Evolutionary conservation across 2,113 vertebrate species (phyloP).

Genomic region (Tichodroma muraria): DNA sequence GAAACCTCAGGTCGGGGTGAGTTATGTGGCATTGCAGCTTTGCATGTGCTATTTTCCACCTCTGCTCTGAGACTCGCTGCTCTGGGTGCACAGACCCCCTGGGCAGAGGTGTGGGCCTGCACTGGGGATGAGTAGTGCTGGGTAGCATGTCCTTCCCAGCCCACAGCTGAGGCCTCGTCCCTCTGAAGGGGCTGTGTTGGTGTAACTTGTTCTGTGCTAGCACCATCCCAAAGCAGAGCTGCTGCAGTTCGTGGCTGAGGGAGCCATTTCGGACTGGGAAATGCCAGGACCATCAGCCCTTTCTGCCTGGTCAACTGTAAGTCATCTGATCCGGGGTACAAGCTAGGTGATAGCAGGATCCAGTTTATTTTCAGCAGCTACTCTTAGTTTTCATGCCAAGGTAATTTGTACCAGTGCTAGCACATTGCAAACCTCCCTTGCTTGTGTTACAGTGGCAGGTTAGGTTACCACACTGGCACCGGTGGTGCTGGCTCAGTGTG

Average conservation of each 20-base stretch:
- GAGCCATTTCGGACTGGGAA: background rate
- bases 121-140: background rate
- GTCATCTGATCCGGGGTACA: conserved; percentile 19
- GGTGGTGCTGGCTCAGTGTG: background rate
- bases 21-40: conserved; percentile 15
- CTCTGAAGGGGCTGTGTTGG: background rate
- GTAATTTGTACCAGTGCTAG: conserved; percentile 8
- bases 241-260: background rate
- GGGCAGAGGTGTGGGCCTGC: background rate
- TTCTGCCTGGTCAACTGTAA: conserved; percentile 29
- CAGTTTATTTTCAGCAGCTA: conserved; percentile 24
- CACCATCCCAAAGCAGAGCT: background rate
- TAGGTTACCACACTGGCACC: background rate
- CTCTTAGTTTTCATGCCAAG: conserved; percentile 4
- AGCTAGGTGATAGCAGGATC: background rate
- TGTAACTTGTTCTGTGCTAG: background rate
- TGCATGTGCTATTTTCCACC: background rate
- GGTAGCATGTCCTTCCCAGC: background rate
- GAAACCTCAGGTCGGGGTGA: conserved; percentile 87
- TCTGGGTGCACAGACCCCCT: background rate
- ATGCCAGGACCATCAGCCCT: background rate
- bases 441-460: conserved; percentile 1
- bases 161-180: background rate
- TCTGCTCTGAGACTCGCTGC: background rate
- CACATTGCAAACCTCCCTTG: background rate